Conservation (phyloP, 2,113 vertebrate genomes). For the Xiphorhynchus elegans region DNA sequence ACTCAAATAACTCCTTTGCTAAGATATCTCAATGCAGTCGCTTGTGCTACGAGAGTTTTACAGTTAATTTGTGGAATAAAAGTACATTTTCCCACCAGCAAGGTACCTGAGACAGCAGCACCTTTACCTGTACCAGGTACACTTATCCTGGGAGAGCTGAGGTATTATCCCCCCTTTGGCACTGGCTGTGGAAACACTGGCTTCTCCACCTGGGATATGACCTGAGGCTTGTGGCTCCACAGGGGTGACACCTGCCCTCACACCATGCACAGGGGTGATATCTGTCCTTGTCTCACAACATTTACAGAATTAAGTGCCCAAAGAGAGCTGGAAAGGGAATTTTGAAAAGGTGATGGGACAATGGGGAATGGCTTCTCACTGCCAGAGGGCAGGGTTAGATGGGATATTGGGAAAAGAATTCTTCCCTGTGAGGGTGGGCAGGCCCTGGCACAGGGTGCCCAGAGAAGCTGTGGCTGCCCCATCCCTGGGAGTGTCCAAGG, state of each 20-base stretch:
- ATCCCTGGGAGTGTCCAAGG: not conserved
- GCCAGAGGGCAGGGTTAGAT: not conserved
- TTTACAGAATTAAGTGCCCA: not conserved
- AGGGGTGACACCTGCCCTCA: not conserved
- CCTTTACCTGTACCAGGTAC: not conserved
- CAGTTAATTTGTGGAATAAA: not conserved
- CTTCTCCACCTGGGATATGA: not conserved
- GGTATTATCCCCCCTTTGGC: not conserved
- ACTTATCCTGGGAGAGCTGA: not conserved
- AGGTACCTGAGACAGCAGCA: not conserved
- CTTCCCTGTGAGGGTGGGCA: fast-evolving
- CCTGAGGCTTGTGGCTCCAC: not conserved
- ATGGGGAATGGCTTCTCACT: not conserved
- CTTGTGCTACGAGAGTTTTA: not conserved
- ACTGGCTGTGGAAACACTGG: not conserved
- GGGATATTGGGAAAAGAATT: not conserved
- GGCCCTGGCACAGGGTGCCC: not conserved
- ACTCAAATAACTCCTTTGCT: not conserved
- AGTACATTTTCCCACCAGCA: not conserved
- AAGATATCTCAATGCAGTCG: not conserved
- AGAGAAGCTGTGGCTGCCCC: not conserved
- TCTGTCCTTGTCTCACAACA: not conserved
- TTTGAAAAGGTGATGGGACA: not conserved
- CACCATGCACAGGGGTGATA: not conserved
- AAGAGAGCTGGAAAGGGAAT: not conserved